Base-by-base conservation (phyloP, 2,888 invertebrate genomes). In the Dasysyrphus albostriatus region DNA sequence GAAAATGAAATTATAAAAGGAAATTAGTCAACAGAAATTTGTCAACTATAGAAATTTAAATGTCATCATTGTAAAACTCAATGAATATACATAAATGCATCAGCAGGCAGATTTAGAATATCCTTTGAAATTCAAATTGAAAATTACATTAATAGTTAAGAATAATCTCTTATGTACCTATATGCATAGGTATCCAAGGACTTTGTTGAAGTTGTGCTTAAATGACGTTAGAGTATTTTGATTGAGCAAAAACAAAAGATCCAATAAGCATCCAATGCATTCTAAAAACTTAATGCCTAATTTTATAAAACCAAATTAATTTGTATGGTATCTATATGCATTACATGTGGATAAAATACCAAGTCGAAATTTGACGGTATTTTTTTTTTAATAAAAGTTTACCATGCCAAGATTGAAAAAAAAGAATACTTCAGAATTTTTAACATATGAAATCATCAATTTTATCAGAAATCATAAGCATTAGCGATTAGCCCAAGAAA, bases 1-100 rank as follows among this genome's bases (percentile, higher is more conserved):
- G 3, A 10, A 49, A 34, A 37, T 67, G 8, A 32, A 32, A 9
- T 67, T 12, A 19, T 19, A 19, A 37, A 49, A 67, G 67, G 49
- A 67, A 67, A 49, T 49, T 49, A 6, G 67, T 67, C 49, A 49
- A 67, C 47, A 32, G 65, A 65, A 65, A 65, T 65, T 47, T 65
- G 37, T 67, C 47, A 34, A 67, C 7, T 24, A 8, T 32, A 14
- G 39, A 61, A 42, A 61, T 61, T 61, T 61, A 42, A 61, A 61
- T 61, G 19, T 29, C 44, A 42, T n/a, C 49, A 49, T 65, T 24
- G 63, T 8, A 61, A n/a, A n/a, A 61, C 42, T 61, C 24, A 61
- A 42, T 37, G 24, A 61, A 14, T 12, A 61, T 24, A 24, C 19
- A 59, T 61, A 24, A 42, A 39, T 59, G 58, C 34, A 34, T 24